Evolutionary conservation across 30 jellyfish, hydroid and myxozoan genomes (phyloP).

Genomic region (Aurelia sp.): DNA sequence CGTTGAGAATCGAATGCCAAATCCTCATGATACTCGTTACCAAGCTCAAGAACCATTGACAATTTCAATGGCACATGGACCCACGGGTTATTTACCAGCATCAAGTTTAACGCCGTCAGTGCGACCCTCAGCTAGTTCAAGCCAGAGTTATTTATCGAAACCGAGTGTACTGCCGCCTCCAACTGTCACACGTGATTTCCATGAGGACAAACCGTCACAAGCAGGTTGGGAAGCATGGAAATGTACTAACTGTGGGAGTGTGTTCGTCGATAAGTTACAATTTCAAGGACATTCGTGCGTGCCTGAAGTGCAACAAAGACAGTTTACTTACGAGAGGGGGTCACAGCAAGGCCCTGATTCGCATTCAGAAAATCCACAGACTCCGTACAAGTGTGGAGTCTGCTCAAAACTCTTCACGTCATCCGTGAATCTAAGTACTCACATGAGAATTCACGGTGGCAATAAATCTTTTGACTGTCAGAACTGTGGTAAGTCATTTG

Average conservation of each 20-base stretch:
- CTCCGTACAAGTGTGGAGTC: constrained; percentile 90
- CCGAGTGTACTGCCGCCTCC: constrained; percentile 59
- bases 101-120: constrained; percentile 52
- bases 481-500: constrained; percentile 85
- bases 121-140: constrained; percentile 57
- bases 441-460: constrained; percentile 86
- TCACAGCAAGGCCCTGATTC: constrained; percentile 62
- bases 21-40: constrained; percentile 66
- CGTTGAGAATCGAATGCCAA: constrained; percentile 62
- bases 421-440: constrained; percentile 73
- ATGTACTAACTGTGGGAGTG: constrained; percentile 81
- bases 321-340: constrained; percentile 67
- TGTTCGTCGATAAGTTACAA: constrained; percentile 68
- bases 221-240: constrained; percentile 85
- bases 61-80: constrained; percentile 48
- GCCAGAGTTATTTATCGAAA: constrained; percentile 37
- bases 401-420: constrained; percentile 86
- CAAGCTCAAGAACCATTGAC: constrained; percentile 56
- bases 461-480: constrained; percentile 75
- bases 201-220: constrained; percentile 54
- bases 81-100: constrained; percentile 45
- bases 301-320: constrained; percentile 62
- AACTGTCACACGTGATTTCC: constrained; percentile 42
- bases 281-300: constrained; percentile 84
- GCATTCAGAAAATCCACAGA: constrained; percentile 80